phyloP scores from a whole-genome alignment of 2,797 vertebrate species.

The Falco concolor region DNA sequence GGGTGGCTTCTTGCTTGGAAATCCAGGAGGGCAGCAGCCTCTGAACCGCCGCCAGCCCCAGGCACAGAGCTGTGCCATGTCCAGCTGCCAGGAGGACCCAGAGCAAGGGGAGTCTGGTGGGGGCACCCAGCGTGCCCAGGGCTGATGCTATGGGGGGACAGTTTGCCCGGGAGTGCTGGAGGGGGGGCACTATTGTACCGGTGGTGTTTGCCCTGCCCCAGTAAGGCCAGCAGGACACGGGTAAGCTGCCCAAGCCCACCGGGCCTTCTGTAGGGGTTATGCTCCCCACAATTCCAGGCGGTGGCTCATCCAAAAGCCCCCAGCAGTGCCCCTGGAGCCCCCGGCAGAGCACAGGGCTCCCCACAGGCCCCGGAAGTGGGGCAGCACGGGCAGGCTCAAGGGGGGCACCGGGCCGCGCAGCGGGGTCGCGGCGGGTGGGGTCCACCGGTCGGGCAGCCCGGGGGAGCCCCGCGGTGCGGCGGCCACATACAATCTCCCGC shows the following conservation, averaged over 20 bases:
- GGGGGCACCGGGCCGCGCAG: no score
- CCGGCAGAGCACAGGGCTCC: neutral
- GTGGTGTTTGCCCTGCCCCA: neutral
- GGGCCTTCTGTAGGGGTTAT: neutral
- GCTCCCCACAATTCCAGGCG: neutral
- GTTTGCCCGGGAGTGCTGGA: neutral
- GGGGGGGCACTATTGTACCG: neutral
- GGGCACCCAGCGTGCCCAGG: rapidly evolving
- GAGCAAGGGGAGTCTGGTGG: rapidly evolving
- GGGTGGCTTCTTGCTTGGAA: neutral
- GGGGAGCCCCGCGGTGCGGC: neutral
- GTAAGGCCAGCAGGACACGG: neutral
- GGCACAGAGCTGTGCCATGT: neutral
- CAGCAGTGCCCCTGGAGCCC: neutral
- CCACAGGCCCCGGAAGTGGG: neutral
- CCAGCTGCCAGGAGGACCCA: neutral
- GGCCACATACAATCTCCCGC: no score
- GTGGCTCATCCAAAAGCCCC: no score
- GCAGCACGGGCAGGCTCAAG: neutral
- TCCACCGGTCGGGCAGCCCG: neutral
- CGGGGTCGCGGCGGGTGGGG: no score
- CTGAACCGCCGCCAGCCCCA: neutral
- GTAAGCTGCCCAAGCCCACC: neutral
- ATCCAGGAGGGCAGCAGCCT: neutral
- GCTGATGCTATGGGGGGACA: no score